Evolutionary conservation across 2,888 invertebrate genomes (phyloP).

Genomic region (Heliconius hortense): DNA sequence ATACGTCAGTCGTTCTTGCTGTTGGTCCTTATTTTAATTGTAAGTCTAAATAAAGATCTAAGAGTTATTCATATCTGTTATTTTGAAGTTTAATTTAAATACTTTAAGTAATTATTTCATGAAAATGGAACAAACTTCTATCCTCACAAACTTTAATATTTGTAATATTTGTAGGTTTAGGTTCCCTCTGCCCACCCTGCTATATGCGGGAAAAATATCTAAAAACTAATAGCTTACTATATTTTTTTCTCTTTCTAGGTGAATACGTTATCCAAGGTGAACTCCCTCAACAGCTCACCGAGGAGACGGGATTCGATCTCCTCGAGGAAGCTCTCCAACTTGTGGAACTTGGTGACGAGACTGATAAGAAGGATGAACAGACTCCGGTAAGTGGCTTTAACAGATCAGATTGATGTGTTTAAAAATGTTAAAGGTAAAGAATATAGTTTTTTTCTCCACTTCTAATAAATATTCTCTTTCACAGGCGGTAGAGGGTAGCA

Average conservation of each 20-base stretch:
- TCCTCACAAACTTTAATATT: too few species aligned
- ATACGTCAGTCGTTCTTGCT: too few species aligned
- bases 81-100: too few species aligned
- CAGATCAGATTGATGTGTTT: background rate
- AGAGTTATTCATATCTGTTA: too few species aligned
- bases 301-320: conserved; percentile 84
- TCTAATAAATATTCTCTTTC: background rate
- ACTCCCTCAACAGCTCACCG: conserved; percentile 75
- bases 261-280: conserved; percentile 84
- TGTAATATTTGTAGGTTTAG: too few species aligned
- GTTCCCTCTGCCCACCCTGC: too few species aligned
- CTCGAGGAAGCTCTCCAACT: conserved; percentile 88
- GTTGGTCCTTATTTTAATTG: too few species aligned
- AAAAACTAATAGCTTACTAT: background rate
- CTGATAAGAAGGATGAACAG: conserved; percentile 78
- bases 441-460: too few species aligned
- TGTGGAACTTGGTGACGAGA: conserved; percentile 85
- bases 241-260: conserved; percentile 65
- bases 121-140: too few species aligned
- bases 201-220: background rate
- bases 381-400: conserved; percentile 51
- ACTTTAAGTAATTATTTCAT: too few species aligned
- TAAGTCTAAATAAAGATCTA: too few species aligned
- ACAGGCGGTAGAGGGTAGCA: conserved; percentile 71
- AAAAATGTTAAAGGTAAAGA: too few species aligned